Percentiles rank a stretch among this genome's conserved stretches.
These are phyloP conservation scores for Balearica regulorum DNA, from an alignment of 2,797 vertebrate species.

Conservation along the genomic window DNA sequence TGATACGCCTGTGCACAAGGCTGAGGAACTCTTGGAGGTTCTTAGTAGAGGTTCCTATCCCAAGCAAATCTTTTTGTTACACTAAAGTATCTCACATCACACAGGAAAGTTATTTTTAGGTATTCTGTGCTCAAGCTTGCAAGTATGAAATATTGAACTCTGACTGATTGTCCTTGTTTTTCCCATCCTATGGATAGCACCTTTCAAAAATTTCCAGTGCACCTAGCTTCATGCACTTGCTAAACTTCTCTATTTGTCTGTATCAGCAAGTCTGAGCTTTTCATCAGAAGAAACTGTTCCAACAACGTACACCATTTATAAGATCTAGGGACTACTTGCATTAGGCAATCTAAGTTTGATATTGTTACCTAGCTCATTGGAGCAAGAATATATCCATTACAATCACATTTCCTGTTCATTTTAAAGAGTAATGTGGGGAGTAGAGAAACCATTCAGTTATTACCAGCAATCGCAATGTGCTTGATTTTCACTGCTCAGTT, in stretches of 20 bases:
- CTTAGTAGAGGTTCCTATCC: not conserved
- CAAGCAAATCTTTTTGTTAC: not conserved
- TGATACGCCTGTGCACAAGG: not conserved
- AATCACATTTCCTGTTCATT: slow-evolving; percentile 35
- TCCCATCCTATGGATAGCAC: accelerated
- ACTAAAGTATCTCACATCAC: not conserved
- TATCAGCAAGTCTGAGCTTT: not conserved
- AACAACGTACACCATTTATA: not conserved
- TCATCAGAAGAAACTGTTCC: not conserved
- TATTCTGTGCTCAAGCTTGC: not conserved
- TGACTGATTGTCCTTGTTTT: not conserved
- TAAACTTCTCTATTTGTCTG: not conserved
- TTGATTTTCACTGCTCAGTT: slow-evolving; percentile 42
- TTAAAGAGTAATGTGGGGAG: not conserved
- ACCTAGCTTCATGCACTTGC: not conserved
- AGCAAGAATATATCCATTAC: slow-evolving; percentile 17
- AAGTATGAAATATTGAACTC: not conserved
- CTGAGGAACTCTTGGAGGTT: not conserved
- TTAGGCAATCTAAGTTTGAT: not conserved
- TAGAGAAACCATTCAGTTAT: not conserved
- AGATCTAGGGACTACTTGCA: not conserved
- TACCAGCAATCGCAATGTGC: not conserved
- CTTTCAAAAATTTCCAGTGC: not conserved
- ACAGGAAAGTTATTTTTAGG: not conserved
- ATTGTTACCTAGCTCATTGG: not conserved